Conservation (phyloP, 2,113 vertebrate species). For the Carlito syrichta region DNA sequence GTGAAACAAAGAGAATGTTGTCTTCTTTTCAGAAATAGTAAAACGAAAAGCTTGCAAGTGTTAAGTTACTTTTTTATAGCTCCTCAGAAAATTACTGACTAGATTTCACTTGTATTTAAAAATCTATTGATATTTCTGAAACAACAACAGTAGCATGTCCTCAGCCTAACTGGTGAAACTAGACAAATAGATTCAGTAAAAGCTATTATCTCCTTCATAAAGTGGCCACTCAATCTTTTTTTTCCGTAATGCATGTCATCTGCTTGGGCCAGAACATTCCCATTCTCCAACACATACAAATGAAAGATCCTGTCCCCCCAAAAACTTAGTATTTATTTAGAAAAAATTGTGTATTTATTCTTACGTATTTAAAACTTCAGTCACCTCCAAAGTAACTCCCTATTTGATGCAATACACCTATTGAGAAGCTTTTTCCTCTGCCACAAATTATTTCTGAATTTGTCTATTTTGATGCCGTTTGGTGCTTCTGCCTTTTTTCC, state of each 20-base stretch:
- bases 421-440: no score
- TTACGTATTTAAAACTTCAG: no score
- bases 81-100: background rate
- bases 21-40: background rate
- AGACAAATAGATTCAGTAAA: background rate
- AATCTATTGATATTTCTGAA: background rate
- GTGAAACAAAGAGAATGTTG: background rate
- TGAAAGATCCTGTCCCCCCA: no score
- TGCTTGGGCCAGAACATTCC: background rate
- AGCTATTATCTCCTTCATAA: background rate
- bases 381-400: no score
- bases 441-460: no score
- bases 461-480: no score
- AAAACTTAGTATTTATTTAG: no score
- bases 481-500: no score
- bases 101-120: background rate
- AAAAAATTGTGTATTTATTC: no score
- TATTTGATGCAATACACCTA: no score
- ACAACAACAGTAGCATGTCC: background rate
- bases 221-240: background rate
- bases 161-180: background rate
- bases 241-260: background rate
- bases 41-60: background rate
- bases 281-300: background rate
- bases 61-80: background rate